phyloP scores from a whole-genome alignment of 2,888 invertebrate genomes.

The Unio pictorum region DNA sequence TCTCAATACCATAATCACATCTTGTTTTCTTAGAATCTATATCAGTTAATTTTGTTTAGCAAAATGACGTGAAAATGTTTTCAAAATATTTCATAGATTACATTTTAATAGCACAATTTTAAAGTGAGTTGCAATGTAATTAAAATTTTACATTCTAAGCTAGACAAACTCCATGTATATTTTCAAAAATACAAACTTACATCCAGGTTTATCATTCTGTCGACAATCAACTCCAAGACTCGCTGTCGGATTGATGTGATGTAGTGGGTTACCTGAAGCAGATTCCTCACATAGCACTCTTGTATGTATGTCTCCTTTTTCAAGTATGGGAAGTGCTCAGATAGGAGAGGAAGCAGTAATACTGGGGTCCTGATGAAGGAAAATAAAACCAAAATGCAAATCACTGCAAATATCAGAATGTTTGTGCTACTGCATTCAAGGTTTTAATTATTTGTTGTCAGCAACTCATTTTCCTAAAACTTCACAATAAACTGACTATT shows the following conservation, averaged over 20 bases:
- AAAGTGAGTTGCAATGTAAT: too few species aligned
- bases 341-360: constrained; percentile 79
- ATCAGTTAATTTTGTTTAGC: too few species aligned
- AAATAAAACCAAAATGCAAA: not conserved
- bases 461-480: constrained; percentile 5
- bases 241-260: constrained; percentile 81
- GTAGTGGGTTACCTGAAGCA: constrained; percentile 84
- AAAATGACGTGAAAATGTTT: too few species aligned
- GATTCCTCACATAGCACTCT: constrained; percentile 84
- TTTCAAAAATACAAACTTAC: constrained; percentile 47
- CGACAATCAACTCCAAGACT: constrained; percentile 83
- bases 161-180: constrained; percentile 71
- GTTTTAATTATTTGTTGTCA: constrained; percentile 21
- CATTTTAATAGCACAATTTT: too few species aligned
- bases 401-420: not conserved
- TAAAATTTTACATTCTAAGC: too few species aligned
- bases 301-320: constrained; percentile 80
- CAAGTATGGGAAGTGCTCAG: constrained; percentile 83
- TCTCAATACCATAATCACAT: too few species aligned
- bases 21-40: too few species aligned
- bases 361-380: constrained; percentile 79
- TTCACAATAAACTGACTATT: too few species aligned
- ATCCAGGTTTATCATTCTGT: constrained; percentile 77
- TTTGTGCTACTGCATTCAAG: constrained; percentile 11
- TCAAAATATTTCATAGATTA: too few species aligned